Percentiles rank a stretch among this genome's conserved stretches.
Evolutionary conservation across 2,888 invertebrate genomes (phyloP).

Genomic region (Orthosia gothica): DNA sequence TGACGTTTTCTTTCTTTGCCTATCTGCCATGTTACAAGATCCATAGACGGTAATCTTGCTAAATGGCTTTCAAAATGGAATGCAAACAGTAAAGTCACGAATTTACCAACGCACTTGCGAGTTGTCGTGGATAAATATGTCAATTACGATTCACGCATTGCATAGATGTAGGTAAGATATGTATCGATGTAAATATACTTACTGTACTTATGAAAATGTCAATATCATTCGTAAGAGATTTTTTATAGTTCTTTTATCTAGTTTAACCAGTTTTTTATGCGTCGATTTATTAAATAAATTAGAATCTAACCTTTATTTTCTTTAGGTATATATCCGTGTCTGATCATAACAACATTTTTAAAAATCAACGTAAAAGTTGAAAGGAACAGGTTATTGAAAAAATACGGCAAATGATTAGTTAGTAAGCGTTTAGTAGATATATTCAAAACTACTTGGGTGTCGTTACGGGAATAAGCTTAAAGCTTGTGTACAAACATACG

Average conservation of each 20-base stretch:
- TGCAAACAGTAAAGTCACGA: conserved; percentile 59
- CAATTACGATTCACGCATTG: conserved; percentile 16
- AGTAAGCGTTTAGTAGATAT: not conserved
- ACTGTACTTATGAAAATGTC: not conserved
- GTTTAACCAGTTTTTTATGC: not conserved
- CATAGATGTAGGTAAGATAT: not conserved
- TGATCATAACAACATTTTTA: not conserved
- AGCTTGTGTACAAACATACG: not conserved
- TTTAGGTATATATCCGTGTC: not conserved
- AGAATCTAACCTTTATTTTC: not conserved
- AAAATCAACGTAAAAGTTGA: not conserved
- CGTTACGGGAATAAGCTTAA: not conserved
- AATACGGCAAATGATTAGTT: not conserved
- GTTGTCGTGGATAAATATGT: conserved; percentile 13
- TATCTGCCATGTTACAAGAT: conserved; percentile 43
- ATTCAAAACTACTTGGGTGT: not conserved
- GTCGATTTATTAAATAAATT: not conserved
- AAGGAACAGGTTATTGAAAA: not conserved
- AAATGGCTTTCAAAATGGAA: conserved; percentile 62
- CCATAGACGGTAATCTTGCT: conserved; percentile 45
- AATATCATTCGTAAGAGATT: conserved; percentile 1
- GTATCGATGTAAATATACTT: not conserved
- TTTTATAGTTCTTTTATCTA: not conserved
- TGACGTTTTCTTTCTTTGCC: conserved; percentile 46
- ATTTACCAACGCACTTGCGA: conserved; percentile 37